Base-by-base conservation (phyloP, 2,113 vertebrate genomes). In the Cyphomyrus plagiostoma region DNA sequence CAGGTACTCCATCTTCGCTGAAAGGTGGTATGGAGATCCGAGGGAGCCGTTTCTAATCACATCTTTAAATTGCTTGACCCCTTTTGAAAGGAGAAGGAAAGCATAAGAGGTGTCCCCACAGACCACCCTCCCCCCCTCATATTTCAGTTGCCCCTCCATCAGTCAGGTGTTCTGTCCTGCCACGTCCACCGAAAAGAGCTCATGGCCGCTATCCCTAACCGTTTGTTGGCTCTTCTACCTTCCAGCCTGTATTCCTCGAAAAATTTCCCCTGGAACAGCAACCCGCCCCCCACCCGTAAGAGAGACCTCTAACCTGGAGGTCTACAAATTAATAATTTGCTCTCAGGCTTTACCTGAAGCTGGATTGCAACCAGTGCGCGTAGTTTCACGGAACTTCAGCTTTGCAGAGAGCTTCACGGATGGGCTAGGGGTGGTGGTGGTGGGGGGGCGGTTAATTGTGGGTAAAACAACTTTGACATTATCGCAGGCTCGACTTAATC, bases 1-100 rank as follows among this genome's bases (percentile, higher is more conserved):
- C 91, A 94, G 95, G 96, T 96, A 90, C 70, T 35, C 4, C 6
- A 7, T 3, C 84, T 30, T n/a, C 46, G 13, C 45, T 21, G 39
- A 84, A 23, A 84, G 19, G 21, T 45, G 82, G 35, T n/a, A 11
- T n/a, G 82, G 42, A 8, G 42, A 4, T 46, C 23, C 4, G 5
- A 48, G 42, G 9, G 9, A 23, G 17, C 2, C 2, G 2, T 84
- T 84, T 45, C 45, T n/a, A 23, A 42, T 80, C 35, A 1, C 74
- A 7, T 42, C 74, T 80, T 19, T 80, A 80, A 80, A 80, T 15
- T 0, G 7, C 35, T 3, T 80, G 15, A 13, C 13, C 13, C 30
- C 70, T 77, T 39, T 77, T 77, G 11, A 77, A 77, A 39, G 13
- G 26, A 30, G n/a, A 77, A 77, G 70, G 70, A 39, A 35, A 42